phyloP scores from a whole-genome alignment of 2,888 invertebrate species.

The Linyphia triangularis region DNA sequence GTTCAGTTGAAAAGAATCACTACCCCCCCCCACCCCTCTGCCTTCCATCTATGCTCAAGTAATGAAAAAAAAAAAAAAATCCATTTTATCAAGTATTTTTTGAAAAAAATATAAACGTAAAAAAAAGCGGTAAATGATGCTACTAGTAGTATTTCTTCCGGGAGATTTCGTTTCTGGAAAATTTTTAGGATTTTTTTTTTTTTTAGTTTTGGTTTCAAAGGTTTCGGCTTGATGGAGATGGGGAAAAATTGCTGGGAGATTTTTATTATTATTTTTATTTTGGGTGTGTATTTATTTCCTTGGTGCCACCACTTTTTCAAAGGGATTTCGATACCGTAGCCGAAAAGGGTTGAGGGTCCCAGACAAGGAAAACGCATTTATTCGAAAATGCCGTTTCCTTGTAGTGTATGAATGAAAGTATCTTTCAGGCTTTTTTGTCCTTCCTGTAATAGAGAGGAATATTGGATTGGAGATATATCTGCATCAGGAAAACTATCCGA shows the following conservation, averaged over 20 bases:
- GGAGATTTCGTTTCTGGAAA: background rate
- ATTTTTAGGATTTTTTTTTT: background rate
- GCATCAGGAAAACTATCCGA: background rate
- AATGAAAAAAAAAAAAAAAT: conserved; percentile 11
- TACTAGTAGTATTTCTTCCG: background rate
- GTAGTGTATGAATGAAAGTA: conserved; percentile 5
- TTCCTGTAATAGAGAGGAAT: background rate
- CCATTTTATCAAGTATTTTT: conserved; percentile 17
- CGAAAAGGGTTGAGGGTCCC: background rate
- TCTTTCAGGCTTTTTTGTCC: no score
- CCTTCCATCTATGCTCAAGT: background rate
- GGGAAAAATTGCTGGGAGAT: background rate
- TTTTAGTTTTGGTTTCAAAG: background rate
- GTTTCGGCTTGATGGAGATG: background rate
- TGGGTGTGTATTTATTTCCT: background rate
- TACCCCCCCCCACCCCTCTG: background rate
- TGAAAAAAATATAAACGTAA: background rate
- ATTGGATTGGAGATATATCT: background rate
- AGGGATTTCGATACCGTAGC: background rate
- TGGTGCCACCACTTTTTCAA: background rate
- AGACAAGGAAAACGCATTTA: conserved; percentile 71
- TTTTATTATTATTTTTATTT: background rate
- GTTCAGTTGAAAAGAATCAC: background rate
- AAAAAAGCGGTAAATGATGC: background rate
- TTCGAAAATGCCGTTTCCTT: conserved; percentile 60